These are phyloP conservation scores for Lasioglossum pauxillum DNA, from an alignment of 2,888 invertebrate genomes.

Conservation along the genomic window DNA sequence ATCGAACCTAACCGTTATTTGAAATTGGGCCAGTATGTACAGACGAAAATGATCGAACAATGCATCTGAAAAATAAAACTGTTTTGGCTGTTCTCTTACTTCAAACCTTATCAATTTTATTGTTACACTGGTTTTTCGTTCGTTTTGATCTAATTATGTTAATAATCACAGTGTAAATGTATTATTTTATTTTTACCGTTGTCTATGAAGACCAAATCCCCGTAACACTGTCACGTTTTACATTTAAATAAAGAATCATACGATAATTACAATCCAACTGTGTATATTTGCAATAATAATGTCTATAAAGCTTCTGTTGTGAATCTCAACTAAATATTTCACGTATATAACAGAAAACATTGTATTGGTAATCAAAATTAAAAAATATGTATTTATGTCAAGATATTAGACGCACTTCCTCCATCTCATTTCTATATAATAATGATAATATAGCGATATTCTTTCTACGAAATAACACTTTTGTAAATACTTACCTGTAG, in stretches of 20 bases:
- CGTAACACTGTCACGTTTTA: constrained; percentile 2
- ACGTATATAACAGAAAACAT: background rate
- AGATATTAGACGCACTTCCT: background rate
- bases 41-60: constrained; percentile 27
- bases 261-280: background rate
- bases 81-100: constrained; percentile 5
- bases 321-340: background rate
- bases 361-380: background rate
- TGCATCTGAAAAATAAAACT: constrained; percentile 21
- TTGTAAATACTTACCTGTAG: constrained; percentile 16
- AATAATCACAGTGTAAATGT: constrained; percentile 24
- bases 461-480: constrained; percentile 1
- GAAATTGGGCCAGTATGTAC: constrained; percentile 50
- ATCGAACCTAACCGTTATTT: constrained; percentile 38
- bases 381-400: constrained; percentile 47
- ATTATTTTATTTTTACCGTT: constrained; percentile 27
- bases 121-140: background rate
- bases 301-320: background rate
- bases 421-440: background rate
- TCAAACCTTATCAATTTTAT: background rate
- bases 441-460: background rate
- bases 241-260: constrained; percentile 4
- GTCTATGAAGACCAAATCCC: background rate
- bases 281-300: background rate
- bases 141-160: background rate